Conservation (phyloP, 2,888 invertebrate species). For the Altica lythri region DNA sequence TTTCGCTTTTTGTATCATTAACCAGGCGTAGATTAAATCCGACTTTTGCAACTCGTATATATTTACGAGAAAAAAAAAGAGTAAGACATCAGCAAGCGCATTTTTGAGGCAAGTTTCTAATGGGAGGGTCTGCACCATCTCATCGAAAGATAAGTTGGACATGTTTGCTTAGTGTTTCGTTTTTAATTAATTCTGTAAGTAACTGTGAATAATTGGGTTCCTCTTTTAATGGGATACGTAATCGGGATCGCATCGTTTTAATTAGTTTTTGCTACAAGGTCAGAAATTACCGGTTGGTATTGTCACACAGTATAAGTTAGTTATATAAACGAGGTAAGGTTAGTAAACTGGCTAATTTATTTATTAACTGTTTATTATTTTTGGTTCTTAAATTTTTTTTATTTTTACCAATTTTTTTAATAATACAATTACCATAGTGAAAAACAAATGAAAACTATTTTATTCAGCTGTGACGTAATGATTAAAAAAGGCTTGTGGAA, state of each 20-base stretch:
- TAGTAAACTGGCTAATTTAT: no score
- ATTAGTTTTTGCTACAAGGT: conserved; percentile 16
- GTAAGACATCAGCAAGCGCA: conserved; percentile 22
- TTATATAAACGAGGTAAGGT: no score
- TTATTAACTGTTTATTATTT: no score
- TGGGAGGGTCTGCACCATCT: conserved; percentile 30
- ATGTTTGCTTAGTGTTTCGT: conserved; percentile 33
- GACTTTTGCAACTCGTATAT: conserved; percentile 26
- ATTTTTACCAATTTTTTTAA: no score
- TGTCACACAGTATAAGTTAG: no score
- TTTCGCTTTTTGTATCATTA: conserved; percentile 40
- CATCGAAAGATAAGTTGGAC: conserved; percentile 28
- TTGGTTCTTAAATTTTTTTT: no score
- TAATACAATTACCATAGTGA: no score
- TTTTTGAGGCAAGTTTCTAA: conserved; percentile 30
- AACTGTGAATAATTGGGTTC: conserved; percentile 34
- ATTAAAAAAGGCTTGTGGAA: no score
- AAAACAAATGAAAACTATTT: no score
- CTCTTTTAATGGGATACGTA: conserved; percentile 25
- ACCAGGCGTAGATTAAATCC: conserved; percentile 38
- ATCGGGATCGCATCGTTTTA: conserved; percentile 11
- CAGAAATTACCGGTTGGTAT: conserved; percentile 1
- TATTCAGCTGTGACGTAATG: no score
- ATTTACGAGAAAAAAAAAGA: conserved; percentile 7
- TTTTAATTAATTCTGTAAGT: conserved; percentile 36